These are phyloP conservation scores for Egretta garzetta DNA, from an alignment of 2,113 vertebrate genomes.

Conservation along the genomic window DNA sequence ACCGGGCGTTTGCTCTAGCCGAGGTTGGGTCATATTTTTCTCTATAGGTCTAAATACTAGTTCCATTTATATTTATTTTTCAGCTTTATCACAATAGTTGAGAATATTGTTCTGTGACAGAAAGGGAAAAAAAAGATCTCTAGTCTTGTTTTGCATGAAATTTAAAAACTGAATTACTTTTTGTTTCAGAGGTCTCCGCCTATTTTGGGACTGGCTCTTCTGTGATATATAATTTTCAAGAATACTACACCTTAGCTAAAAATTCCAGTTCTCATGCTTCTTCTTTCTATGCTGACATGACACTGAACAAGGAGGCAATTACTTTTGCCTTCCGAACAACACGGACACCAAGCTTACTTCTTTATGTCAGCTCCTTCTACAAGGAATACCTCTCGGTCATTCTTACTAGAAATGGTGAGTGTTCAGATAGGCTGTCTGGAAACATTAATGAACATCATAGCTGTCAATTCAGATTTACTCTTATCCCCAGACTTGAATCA, in stretches of 20 bases:
- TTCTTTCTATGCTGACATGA: conserved; percentile 86
- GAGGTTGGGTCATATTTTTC: background rate
- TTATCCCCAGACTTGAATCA: background rate
- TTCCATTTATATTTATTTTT: background rate
- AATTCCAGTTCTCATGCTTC: conserved; percentile 84
- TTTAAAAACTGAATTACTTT: background rate
- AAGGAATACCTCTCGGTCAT: conserved; percentile 86
- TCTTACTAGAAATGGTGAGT: conserved; percentile 88
- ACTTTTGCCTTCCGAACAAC: conserved; percentile 86
- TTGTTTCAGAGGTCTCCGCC: conserved; percentile 88
- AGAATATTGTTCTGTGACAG: background rate
- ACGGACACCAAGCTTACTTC: conserved; percentile 83
- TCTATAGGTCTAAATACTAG: background rate
- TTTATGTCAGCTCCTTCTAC: conserved; percentile 85
- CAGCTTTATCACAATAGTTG: background rate
- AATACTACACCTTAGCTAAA: conserved; percentile 82
- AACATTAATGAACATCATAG: background rate
- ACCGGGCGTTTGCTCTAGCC: background rate
- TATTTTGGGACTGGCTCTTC: conserved; percentile 85
- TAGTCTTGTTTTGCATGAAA: background rate
- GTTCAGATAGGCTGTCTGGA: background rate
- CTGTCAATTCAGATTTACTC: background rate
- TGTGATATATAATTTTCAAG: conserved; percentile 86
- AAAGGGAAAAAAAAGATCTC: background rate
- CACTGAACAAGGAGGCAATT: conserved; percentile 81